Evolutionary conservation across 1,140 invertebrate species (phyloP).

Genomic region (Venturia canescens): DNA sequence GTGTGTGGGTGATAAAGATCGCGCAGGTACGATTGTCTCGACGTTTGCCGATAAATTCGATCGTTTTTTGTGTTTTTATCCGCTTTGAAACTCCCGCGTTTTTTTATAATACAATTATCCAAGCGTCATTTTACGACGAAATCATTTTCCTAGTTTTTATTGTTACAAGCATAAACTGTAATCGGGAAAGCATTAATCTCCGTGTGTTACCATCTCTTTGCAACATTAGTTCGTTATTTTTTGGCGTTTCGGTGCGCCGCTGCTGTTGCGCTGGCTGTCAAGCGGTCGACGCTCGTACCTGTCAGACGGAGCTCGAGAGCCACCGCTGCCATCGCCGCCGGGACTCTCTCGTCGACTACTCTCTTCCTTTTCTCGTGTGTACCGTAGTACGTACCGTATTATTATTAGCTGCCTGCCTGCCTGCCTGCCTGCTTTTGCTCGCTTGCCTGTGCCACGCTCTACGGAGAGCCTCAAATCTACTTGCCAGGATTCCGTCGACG

Average conservation of each 20-base stretch:
- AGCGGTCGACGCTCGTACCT: constrained; percentile 33
- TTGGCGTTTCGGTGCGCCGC: background rate
- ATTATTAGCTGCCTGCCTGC: constrained; percentile 48
- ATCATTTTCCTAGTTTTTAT: too few relatives aligned
- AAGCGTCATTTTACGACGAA: too few relatives aligned
- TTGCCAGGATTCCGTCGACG: too few relatives aligned
- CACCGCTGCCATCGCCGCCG: constrained; percentile 24
- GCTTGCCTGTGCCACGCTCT: background rate
- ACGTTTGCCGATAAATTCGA: too few relatives aligned
- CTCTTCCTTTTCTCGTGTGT: constrained; percentile 49
- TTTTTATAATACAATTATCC: too few relatives aligned
- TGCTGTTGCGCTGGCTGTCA: constrained; percentile 28
- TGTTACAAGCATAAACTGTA: too few relatives aligned
- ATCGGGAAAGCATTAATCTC: background rate
- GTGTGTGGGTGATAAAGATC: background rate
- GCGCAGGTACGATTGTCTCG: background rate
- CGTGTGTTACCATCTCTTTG: background rate
- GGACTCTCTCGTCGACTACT: constrained; percentile 46
- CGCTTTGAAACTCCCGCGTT: too few relatives aligned
- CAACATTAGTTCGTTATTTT: background rate
- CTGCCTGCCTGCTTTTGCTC: background rate
- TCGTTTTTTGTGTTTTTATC: too few relatives aligned
- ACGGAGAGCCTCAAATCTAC: too few relatives aligned
- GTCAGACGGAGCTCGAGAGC: constrained; percentile 36
- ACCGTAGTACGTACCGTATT: constrained; percentile 50